Conservation (phyloP, 2,888 invertebrate species). For the Drosophila merina region DNA sequence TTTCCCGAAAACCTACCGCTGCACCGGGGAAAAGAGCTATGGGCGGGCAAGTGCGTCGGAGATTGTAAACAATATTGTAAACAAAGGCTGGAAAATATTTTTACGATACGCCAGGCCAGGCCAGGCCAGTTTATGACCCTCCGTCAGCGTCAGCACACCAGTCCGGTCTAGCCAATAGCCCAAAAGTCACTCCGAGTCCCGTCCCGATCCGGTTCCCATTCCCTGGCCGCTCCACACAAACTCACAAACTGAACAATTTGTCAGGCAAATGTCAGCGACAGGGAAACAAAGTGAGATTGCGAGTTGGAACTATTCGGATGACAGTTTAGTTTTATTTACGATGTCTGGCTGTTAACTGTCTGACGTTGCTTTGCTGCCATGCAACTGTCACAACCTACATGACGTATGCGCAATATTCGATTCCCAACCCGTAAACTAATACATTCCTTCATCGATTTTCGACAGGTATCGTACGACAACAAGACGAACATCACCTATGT, state of each 20-base stretch:
- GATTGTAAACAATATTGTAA: slow-evolving; percentile 74
- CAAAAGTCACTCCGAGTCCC: neutral
- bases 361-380: slow-evolving; percentile 32
- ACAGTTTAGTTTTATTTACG: slow-evolving; percentile 39
- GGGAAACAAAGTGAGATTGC: slow-evolving; percentile 33
- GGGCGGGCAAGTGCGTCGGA: slow-evolving; percentile 7
- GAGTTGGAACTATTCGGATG: slow-evolving; percentile 54
- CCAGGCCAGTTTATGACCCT: slow-evolving; percentile 56
- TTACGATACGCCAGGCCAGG: slow-evolving; percentile 51
- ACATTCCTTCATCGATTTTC: slow-evolving; percentile 2
- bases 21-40: slow-evolving; percentile 2
- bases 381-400: slow-evolving; percentile 52
- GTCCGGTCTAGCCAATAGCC: slow-evolving; percentile 29
- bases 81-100: slow-evolving; percentile 63
- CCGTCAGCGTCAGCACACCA: slow-evolving; percentile 20
- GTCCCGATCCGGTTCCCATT: neutral
- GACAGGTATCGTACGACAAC: slow-evolving; percentile 83
- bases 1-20: slow-evolving; percentile 44
- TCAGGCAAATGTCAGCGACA: slow-evolving; percentile 36
- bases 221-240: neutral
- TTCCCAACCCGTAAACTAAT: slow-evolving; percentile 5
- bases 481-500: slow-evolving; percentile 57
- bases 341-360: slow-evolving; percentile 40
- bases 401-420: slow-evolving; percentile 49
- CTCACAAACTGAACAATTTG: slow-evolving; percentile 35